Conservation (phyloP, 2,113 vertebrate species). For the Corapipo altera region DNA sequence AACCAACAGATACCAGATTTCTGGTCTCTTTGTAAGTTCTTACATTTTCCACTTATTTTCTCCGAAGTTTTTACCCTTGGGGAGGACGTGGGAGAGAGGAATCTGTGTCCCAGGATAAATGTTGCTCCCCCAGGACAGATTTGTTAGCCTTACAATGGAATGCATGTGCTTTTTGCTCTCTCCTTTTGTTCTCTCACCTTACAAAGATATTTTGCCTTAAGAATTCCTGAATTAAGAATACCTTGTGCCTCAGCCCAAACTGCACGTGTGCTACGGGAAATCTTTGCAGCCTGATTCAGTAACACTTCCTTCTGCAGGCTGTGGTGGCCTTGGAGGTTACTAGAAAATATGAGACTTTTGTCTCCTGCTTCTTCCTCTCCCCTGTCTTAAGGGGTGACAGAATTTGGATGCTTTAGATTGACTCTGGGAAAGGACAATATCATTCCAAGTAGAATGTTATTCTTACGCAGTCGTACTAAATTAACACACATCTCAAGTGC, state of each 20-base stretch:
- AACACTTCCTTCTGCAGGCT: not conserved
- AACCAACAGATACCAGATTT: not conserved
- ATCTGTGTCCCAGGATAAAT: not conserved
- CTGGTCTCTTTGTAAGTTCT: not conserved
- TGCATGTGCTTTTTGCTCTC: not conserved
- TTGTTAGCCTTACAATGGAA: not conserved
- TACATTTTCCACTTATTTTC: not conserved
- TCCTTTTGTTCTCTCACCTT: not conserved
- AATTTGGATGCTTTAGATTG: not conserved
- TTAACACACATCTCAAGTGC: constrained; percentile 76
- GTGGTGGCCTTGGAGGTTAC: not conserved
- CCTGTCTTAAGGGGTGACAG: not conserved
- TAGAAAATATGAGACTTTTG: not conserved
- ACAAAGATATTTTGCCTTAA: not conserved
- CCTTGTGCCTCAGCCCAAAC: not conserved
- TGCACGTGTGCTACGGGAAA: not conserved
- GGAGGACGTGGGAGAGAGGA: not conserved
- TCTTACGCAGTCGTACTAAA: constrained; percentile 54
- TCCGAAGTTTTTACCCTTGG: not conserved
- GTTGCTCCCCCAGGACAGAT: not conserved
- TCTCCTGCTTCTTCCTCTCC: constrained; percentile 2
- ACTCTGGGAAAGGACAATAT: not conserved
- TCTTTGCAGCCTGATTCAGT: not conserved
- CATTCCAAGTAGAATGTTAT: constrained; percentile 35
- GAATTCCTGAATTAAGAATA: not conserved